These are phyloP conservation scores for Leptopilina drosophilae DNA, from an alignment of 2,888 invertebrate genomes.

Conservation along the genomic window DNA sequence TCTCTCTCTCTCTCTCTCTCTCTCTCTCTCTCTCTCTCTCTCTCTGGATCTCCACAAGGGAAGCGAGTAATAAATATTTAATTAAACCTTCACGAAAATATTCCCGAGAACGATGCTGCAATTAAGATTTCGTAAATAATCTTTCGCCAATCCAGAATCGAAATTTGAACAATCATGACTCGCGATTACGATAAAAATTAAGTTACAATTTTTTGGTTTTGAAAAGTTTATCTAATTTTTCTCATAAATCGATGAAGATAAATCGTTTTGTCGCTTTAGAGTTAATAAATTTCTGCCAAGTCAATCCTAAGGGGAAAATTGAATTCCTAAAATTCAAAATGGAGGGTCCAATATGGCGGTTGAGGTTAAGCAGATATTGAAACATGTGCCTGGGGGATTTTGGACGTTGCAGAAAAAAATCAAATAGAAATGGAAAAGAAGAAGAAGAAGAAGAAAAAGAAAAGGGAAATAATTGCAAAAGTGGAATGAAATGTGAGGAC, in stretches of 20 bases:
- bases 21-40: background rate
- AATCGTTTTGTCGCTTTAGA: too few species aligned
- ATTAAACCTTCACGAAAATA: conserved; percentile 48
- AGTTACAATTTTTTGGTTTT: too few species aligned
- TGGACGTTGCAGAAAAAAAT: too few species aligned
- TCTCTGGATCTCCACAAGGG: background rate
- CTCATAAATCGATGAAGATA: too few species aligned
- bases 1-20: too few species aligned
- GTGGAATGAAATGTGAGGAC: background rate
- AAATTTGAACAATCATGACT: background rate
- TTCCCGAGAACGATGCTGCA: conserved; percentile 48
- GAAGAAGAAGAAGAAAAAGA: background rate
- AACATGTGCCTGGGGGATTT: too few species aligned
- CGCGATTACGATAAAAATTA: background rate
- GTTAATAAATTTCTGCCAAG: too few species aligned
- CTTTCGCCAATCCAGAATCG: background rate
- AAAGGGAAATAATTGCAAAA: background rate
- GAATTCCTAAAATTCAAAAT: too few species aligned
- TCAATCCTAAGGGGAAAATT: too few species aligned
- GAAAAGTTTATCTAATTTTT: too few species aligned
- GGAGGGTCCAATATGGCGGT: too few species aligned
- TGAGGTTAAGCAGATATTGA: too few species aligned
- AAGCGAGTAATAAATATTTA: conserved; percentile 59
- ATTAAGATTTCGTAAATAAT: conserved; percentile 51
- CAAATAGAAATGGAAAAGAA: background rate